phyloP scores from a whole-genome alignment of 1,140 invertebrate species.

The Atta colombica region DNA sequence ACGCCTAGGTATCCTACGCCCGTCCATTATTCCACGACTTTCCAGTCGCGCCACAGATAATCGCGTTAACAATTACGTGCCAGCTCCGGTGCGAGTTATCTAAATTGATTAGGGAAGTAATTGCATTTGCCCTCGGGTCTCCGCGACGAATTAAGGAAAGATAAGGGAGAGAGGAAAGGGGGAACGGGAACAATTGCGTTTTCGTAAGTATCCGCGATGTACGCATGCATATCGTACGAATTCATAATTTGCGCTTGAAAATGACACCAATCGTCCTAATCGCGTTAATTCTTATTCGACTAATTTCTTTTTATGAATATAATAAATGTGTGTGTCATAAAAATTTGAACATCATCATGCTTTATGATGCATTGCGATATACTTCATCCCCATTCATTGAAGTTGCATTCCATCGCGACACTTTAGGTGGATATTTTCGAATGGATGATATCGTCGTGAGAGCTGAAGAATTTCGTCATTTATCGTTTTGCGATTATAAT shows the following conservation, averaged over 20 bases:
- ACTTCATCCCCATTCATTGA: background rate
- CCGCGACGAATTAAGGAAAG: conserved; percentile 67
- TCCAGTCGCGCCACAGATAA: conserved; percentile 66
- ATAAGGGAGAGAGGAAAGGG: background rate
- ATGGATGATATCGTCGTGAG: conserved; percentile 33
- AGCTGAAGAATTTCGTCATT: conserved; percentile 50
- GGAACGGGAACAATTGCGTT: background rate
- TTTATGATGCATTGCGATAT: background rate
- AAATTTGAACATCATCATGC: background rate
- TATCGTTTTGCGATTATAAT: conserved; percentile 19
- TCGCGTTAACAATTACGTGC: conserved; percentile 78
- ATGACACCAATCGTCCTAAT: background rate
- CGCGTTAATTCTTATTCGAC: background rate
- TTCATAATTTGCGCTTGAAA: background rate
- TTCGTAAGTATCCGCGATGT: background rate
- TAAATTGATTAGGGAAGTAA: conserved; percentile 81
- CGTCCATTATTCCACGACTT: conserved; percentile 69
- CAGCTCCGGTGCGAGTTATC: conserved; percentile 78
- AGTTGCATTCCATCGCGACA: conserved; percentile 24
- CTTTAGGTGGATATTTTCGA: conserved; percentile 29
- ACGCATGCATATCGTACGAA: background rate
- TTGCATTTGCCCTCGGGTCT: conserved; percentile 75
- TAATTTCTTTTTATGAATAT: background rate
- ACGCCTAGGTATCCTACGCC: conserved; percentile 33
- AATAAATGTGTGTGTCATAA: background rate